Percentiles rank a stretch among this genome's conserved stretches.
Evolutionary conservation across 2,888 invertebrate genomes (phyloP).

Genomic region (Zeuzera pyrina): DNA sequence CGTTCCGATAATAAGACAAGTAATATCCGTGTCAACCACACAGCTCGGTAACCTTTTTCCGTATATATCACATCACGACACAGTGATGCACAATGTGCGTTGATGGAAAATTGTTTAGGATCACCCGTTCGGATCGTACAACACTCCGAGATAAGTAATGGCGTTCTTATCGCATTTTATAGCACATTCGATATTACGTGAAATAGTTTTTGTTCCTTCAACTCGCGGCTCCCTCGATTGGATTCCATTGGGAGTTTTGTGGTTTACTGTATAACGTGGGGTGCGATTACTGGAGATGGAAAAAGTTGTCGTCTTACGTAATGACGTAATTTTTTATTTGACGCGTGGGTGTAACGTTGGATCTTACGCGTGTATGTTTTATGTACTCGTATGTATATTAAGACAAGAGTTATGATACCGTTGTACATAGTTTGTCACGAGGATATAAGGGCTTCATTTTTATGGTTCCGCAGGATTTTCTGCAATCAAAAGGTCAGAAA

Average conservation of each 20-base stretch:
- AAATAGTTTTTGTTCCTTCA: constrained; percentile 42
- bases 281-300: constrained; percentile 45
- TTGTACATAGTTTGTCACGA: neutral
- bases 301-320: constrained; percentile 41
- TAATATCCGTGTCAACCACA: too few species aligned
- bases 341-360: constrained; percentile 13
- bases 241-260: constrained; percentile 31
- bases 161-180: constrained; percentile 45
- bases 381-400: constrained; percentile 1
- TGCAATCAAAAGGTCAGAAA: too few species aligned
- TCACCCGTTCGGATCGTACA: too few species aligned
- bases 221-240: constrained; percentile 14
- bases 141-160: constrained; percentile 46
- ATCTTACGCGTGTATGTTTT: constrained; percentile 1
- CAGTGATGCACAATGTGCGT: too few species aligned
- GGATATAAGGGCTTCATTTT: too few species aligned
- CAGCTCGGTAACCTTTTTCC: too few species aligned
- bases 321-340: constrained; percentile 28
- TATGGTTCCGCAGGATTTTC: too few species aligned
- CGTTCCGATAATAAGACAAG: too few species aligned
- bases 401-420: too few species aligned
- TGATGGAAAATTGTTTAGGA: too few species aligned
- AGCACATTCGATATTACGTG: constrained; percentile 41
- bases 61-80: too few species aligned
- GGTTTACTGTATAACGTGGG: constrained; percentile 30